Conservation (phyloP, 2,113 vertebrate genomes). For the Ctenodactylus gundi region DNA sequence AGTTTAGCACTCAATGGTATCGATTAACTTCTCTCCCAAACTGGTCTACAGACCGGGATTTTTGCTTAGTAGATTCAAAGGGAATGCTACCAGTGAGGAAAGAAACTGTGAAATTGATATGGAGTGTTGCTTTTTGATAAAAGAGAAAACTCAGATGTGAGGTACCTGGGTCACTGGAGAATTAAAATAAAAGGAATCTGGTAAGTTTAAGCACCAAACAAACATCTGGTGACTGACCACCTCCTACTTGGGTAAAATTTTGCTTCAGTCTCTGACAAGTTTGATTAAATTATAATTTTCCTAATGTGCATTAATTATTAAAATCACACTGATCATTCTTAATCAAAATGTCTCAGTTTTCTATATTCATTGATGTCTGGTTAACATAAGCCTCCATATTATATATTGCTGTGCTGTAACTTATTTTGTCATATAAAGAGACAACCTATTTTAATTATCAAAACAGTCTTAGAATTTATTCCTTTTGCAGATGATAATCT, state of each 20-base stretch:
- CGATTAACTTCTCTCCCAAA: background rate
- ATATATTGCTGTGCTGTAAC: background rate
- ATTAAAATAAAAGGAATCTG: constrained; percentile 47
- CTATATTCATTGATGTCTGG: background rate
- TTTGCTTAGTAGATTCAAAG: background rate
- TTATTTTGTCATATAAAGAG: background rate
- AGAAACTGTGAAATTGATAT: background rate
- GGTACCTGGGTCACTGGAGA: background rate
- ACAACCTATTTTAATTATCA: background rate
- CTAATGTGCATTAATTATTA: background rate
- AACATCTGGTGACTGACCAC: background rate
- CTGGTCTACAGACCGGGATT: background rate
- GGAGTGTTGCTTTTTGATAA: background rate
- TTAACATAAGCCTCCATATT: background rate
- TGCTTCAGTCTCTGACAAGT: background rate
- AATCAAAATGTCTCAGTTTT: background rate
- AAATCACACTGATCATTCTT: background rate
- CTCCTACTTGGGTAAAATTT: constrained; percentile 9
- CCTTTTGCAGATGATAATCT: constrained; percentile 43
- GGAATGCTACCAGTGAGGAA: background rate
- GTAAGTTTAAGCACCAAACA: constrained; percentile 5
- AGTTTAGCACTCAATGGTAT: background rate
- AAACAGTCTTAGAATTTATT: background rate
- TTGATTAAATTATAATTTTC: background rate
- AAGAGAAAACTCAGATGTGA: constrained; percentile 23